phyloP scores from a whole-genome alignment of 2,113 vertebrate genomes.

The Gila orcuttii region DNA sequence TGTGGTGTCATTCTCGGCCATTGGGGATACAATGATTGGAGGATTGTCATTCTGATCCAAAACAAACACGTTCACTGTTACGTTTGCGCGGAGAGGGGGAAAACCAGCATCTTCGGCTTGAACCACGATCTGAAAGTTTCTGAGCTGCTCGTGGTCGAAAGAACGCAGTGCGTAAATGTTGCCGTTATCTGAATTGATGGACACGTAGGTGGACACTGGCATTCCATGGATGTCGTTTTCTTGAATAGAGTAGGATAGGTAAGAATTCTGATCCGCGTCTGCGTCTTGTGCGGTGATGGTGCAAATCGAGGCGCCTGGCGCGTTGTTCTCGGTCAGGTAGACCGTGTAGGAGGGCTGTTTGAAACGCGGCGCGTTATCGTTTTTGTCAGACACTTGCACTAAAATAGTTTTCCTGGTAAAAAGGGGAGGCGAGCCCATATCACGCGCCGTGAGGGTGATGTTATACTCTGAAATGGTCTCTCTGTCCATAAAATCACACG shows the following conservation, averaged over 20 bases:
- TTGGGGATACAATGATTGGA: constrained; percentile 77
- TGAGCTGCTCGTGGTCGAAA: constrained; percentile 62
- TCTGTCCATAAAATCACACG: constrained; percentile 43
- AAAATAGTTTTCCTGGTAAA: constrained; percentile 72
- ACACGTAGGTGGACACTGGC: constrained; percentile 71
- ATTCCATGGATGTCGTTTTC: constrained; percentile 64
- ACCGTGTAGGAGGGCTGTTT: constrained; percentile 41
- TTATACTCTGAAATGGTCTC: constrained; percentile 41
- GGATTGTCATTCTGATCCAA: constrained; percentile 79
- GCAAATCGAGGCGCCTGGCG: constrained; percentile 31
- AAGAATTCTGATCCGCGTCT: constrained; percentile 53
- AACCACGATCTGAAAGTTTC: constrained; percentile 45
- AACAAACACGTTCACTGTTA: constrained; percentile 30
- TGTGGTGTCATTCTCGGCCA: constrained; percentile 71
- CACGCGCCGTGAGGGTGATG: constrained; percentile 46
- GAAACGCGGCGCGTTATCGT: constrained; percentile 48
- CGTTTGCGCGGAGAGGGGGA: constrained; percentile 51
- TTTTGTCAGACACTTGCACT: constrained; percentile 48
- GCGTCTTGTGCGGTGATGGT: constrained; percentile 44
- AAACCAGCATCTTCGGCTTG: constrained; percentile 36
- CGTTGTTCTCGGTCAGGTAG: constrained; percentile 49
- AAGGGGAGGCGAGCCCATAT: constrained; percentile 47
- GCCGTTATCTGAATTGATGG: constrained; percentile 68
- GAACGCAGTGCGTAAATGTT: constrained; percentile 63
- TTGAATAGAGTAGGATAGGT: constrained; percentile 62